These are phyloP conservation scores for Micrasema longulum DNA, from an alignment of 1,140 invertebrate genomes.

Conservation along the genomic window DNA sequence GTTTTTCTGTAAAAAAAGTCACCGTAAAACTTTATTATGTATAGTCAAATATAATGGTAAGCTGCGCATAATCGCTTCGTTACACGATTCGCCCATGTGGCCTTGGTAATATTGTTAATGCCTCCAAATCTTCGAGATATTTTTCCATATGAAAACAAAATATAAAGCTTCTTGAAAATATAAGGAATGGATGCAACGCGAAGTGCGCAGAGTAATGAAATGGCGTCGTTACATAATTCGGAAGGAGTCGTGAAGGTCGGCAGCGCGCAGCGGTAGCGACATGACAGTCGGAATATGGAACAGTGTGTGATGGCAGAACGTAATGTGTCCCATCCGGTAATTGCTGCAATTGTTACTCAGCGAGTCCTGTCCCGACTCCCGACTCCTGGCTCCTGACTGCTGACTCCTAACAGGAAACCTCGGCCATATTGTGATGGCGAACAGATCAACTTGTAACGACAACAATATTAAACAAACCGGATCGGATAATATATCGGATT, in stretches of 20 bases:
- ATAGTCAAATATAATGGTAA: too few species aligned
- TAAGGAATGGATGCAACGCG: background rate
- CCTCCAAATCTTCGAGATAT: too few species aligned
- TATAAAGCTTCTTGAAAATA: too few species aligned
- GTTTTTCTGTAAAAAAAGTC: too few species aligned
- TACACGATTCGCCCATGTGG: too few species aligned
- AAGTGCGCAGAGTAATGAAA: background rate
- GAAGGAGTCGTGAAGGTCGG: conserved; percentile 36
- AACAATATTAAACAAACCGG: conserved; percentile 16
- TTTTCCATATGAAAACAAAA: too few species aligned
- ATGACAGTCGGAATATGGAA: conserved; percentile 30
- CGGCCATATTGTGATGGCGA: conserved; percentile 34
- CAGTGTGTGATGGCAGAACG: conserved; percentile 25
- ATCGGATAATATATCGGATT: background rate
- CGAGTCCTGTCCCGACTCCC: too few species aligned
- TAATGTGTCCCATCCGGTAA: conserved; percentile 46
- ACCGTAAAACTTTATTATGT: too few species aligned
- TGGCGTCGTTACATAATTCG: background rate
- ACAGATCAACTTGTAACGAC: conserved; percentile 38
- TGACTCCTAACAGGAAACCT: conserved; percentile 27
- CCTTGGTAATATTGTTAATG: too few species aligned
- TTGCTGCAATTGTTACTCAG: conserved; percentile 42
- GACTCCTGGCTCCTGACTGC: too few species aligned
- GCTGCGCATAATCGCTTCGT: too few species aligned
- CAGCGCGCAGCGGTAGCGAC: background rate